Evolutionary conservation across 2,888 invertebrate genomes (phyloP).

Genomic region (Rutpela maculata): DNA sequence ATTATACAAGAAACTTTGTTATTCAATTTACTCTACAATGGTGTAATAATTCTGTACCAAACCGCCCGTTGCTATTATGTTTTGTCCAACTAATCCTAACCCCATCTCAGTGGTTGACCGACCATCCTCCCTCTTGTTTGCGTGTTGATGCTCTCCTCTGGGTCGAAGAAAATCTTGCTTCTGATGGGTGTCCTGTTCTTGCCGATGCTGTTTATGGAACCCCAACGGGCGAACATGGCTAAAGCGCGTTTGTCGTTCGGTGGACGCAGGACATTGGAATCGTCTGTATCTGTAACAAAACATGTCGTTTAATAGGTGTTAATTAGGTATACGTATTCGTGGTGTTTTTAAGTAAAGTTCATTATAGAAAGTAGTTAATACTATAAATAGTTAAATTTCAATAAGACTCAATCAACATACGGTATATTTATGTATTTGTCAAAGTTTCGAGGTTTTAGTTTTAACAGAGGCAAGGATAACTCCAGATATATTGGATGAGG

Average conservation of each 20-base stretch:
- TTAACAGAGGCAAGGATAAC: no score
- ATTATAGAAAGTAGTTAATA: no score
- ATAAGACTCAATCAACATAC: no score
- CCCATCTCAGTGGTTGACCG: constrained; percentile 75
- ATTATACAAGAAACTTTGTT: neutral
- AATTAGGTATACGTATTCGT: no score
- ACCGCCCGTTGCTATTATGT: constrained; percentile 32
- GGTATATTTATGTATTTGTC: no score
- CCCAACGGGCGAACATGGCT: constrained; percentile 73
- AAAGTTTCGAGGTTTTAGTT: no score
- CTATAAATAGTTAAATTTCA: no score
- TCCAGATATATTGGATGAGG: no score
- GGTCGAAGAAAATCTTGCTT: constrained; percentile 60
- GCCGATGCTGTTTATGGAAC: constrained; percentile 72
- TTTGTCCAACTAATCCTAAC: constrained; percentile 61
- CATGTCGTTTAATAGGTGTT: neutral
- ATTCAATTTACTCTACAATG: constrained; percentile 29
- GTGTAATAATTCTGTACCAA: constrained; percentile 12
- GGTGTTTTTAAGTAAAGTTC: no score
- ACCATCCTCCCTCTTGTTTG: constrained; percentile 73
- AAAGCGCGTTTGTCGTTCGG: constrained; percentile 71
- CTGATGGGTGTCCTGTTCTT: constrained; percentile 70
- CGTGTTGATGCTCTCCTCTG: constrained; percentile 67
- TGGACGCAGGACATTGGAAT: constrained; percentile 43
- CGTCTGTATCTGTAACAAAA: constrained; percentile 48